These are phyloP conservation scores for Neodon shergylaensis DNA, from an alignment of 2,113 vertebrate genomes.

Conservation along the genomic window DNA sequence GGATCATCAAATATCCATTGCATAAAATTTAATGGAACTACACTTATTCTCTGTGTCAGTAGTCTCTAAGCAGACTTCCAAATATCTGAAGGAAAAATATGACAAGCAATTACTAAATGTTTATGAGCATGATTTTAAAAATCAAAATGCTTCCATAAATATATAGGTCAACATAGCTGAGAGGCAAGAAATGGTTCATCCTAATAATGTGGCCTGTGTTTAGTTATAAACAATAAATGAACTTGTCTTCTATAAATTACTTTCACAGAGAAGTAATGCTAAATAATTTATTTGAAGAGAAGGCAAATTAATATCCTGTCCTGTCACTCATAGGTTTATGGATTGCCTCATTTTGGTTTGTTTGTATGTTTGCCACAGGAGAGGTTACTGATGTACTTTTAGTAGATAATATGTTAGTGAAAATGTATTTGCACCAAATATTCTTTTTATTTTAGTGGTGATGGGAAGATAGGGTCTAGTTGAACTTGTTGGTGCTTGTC, in stretches of 20 bases:
- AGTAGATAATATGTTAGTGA: slow-evolving; percentile 16
- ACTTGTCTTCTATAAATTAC: slow-evolving; percentile 25
- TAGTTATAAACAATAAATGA: slow-evolving; percentile 28
- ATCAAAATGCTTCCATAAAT: not conserved
- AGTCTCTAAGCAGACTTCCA: not conserved
- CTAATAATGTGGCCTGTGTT: slow-evolving; percentile 7
- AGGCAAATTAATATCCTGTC: slow-evolving; percentile 36
- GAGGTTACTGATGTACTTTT: not conserved
- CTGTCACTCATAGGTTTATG: not conserved
- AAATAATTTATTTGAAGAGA: slow-evolving; percentile 51
- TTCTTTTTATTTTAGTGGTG: not conserved
- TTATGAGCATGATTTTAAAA: not conserved
- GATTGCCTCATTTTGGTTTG: not conserved
- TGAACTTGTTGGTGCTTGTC: not conserved
- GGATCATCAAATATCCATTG: not conserved
- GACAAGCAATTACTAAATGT: slow-evolving; percentile 15
- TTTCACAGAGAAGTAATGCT: slow-evolving; percentile 7
- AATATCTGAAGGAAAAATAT: not conserved
- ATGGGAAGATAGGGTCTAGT: not conserved
- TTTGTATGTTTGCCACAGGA: not conserved
- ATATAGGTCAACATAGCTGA: not conserved
- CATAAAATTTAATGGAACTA: slow-evolving; percentile 24
- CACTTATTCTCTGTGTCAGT: slow-evolving; percentile 10
- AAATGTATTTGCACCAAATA: slow-evolving; percentile 12
- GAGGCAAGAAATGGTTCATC: slow-evolving; percentile 9